phyloP scores from a whole-genome alignment of 1,140 invertebrate species.

The Drosophila chauvacae region DNA sequence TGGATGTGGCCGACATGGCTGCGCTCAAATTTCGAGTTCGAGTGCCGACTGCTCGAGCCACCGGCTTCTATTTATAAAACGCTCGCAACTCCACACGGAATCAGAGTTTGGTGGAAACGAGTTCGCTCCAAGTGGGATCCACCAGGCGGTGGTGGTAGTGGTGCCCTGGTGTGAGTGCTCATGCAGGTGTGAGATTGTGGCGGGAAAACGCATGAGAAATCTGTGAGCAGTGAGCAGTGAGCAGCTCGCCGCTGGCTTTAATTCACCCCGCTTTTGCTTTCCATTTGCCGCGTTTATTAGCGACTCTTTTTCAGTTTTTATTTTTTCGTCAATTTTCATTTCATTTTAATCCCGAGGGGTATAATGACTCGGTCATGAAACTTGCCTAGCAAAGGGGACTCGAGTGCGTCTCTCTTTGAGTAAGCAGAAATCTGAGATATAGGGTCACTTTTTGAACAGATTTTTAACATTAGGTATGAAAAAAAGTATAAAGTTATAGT shows the following conservation, averaged over 20 bases:
- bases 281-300: slow-evolving; percentile 67
- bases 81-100: slow-evolving; percentile 26
- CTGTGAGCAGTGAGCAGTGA: slow-evolving; percentile 14
- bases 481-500: neutral
- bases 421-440: neutral
- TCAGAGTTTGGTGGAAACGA: slow-evolving; percentile 56
- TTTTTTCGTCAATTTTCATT: slow-evolving; percentile 34
- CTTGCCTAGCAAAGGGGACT: neutral
- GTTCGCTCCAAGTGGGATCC: slow-evolving; percentile 63
- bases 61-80: slow-evolving; percentile 77
- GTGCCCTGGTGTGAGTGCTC: slow-evolving; percentile 13
- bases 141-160: slow-evolving; percentile 9
- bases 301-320: slow-evolving; percentile 39
- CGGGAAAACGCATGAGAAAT: slow-evolving; percentile 71
- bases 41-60: slow-evolving; percentile 50
- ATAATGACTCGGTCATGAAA: slow-evolving; percentile 66
- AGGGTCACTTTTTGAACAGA: slow-evolving; percentile 1
- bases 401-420: slow-evolving; percentile 2
- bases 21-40: slow-evolving; percentile 61
- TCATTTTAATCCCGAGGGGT: slow-evolving; percentile 26
- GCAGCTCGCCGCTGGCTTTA: slow-evolving; percentile 38
- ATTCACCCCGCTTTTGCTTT: slow-evolving; percentile 65
- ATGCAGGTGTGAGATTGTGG: slow-evolving; percentile 34
- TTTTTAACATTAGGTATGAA: neutral
- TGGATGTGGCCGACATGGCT: slow-evolving; percentile 52